Evolutionary conservation across 2,113 vertebrate genomes (phyloP), one percentile per base, ranked within the genome.

Genomic region (Bufo gargarizans): DNA sequence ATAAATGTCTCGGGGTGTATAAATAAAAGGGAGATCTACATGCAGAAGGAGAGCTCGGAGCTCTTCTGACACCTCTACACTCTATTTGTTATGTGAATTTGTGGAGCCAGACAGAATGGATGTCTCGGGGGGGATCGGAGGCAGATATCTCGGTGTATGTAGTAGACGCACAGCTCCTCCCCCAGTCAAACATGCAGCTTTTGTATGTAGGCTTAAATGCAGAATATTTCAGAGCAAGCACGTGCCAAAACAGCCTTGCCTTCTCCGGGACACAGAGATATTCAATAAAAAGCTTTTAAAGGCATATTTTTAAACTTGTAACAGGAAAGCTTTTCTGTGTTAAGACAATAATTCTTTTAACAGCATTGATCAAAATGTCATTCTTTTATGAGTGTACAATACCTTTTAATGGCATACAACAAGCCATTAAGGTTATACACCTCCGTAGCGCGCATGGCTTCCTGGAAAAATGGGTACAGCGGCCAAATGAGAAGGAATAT

Each of bases 251-350:
- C 94, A 84, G 93, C 94, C 93, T 33, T 95, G 93, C 94, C 95
- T 96, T 97, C 94, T 94, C 93, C 94, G 94, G 84, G 92, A 96
- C 94, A 93, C 96, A 96, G 94, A 96, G 96, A 96, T 97, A 97
- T 96, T 97, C 95, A 97, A 96, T 97, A 95, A 96, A 96, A 96
- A 95, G 94, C 93, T 95, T 96, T 97, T 97, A 97, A 97, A 96
- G 95, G 96, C 94, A 94, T 96, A 96, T 95, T 95, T 96, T 96
- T 95, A 95, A 96, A 95, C 95, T 95, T 96, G 95, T 95, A 96
- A 93, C 93, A 95, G 94, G 95, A 96, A 96, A 99, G 97, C 97
- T 97, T 99, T 99, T 97, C 96, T 96, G 97, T 98, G 97, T 99
- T 96, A 96, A 96, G 95, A 97, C 96, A 96, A 95, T 97, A 97